Evolutionary conservation across 2,888 invertebrate genomes (phyloP).

Genomic region (Macrostomum cliftonense): DNA sequence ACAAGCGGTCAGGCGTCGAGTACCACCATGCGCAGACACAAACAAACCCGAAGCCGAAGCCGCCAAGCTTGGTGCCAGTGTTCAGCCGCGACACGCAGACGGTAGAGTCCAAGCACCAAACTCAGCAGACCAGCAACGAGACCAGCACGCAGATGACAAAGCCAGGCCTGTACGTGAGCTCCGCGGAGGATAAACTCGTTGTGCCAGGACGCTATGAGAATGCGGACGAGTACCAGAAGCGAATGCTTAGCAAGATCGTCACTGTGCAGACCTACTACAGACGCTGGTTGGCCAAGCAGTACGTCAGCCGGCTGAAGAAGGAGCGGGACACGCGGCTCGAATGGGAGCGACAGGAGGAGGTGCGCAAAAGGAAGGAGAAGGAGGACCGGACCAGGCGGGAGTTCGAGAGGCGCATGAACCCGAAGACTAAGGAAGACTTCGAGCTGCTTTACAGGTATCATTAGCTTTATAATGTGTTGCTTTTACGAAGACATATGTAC

Average conservation of each 20-base stretch:
- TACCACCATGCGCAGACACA: conserved; percentile 67
- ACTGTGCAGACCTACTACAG: conserved; percentile 36
- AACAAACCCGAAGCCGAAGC: conserved; percentile 43
- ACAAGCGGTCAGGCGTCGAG: conserved; percentile 50
- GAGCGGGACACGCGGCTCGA: conserved; percentile 27
- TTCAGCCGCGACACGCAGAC: conserved; percentile 37
- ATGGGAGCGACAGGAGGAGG: conserved; percentile 31
- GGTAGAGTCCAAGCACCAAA: conserved; percentile 21
- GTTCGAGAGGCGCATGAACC: conserved; percentile 35
- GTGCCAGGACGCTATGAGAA: conserved; percentile 30
- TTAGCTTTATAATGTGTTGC: conserved; percentile 15
- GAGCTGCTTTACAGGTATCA: conserved; percentile 26
- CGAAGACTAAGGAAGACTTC: conserved; percentile 36
- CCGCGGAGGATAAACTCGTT: conserved; percentile 28
- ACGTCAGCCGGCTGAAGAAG: conserved; percentile 27
- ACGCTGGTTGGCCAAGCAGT: conserved; percentile 34
- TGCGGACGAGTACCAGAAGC: conserved; percentile 28
- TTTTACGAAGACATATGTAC: too few species aligned
- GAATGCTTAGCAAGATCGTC: conserved; percentile 24
- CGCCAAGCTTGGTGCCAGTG: conserved; percentile 20
- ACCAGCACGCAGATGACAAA: conserved; percentile 38
- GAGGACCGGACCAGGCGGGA: conserved; percentile 32
- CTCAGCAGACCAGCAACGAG: conserved; percentile 33
- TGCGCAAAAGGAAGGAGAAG: conserved; percentile 29
- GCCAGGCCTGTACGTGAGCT: conserved; percentile 33